Evolutionary conservation across 2,113 vertebrate species (phyloP).

Genomic region (Sisor rabdophorus): DNA sequence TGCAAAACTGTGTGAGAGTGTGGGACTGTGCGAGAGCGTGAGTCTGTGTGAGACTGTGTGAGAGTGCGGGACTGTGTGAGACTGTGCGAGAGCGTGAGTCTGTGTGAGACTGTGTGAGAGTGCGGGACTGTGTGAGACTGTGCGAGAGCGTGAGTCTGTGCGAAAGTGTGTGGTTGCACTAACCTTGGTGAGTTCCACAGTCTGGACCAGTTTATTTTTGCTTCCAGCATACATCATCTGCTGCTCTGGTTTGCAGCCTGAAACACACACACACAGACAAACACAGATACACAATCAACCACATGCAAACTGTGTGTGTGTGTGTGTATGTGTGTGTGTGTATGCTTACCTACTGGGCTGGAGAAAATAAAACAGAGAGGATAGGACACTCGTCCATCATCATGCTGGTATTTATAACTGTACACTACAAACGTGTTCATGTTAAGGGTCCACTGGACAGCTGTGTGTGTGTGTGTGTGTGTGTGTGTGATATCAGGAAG

Average conservation of each 20-base stretch:
- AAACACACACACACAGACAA: slow-evolving; percentile 1
- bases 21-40: too few relatives aligned
- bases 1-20: too few relatives aligned
- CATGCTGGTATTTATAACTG: slow-evolving; percentile 93
- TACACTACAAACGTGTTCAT: slow-evolving; percentile 88
- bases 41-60: too few relatives aligned
- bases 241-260: slow-evolving; percentile 91
- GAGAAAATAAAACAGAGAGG: slow-evolving; percentile 98
- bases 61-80: neutral
- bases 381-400: slow-evolving; percentile 93
- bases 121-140: neutral
- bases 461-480: neutral
- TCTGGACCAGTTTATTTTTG: slow-evolving; percentile 93
- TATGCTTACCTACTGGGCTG: slow-evolving; percentile 84
- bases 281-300: slow-evolving; percentile 7
- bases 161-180: neutral
- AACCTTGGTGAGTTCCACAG: slow-evolving; percentile 90
- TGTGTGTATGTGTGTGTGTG: neutral
- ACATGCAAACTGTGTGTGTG: neutral
- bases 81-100: neutral
- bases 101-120: neutral
- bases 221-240: slow-evolving; percentile 99
- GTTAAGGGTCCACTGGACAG: slow-evolving; percentile 76
- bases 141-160: neutral
- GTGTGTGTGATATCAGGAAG: neutral